Percentiles rank a stretch among this genome's conserved stretches.
Evolutionary conservation across 2,113 vertebrate genomes (phyloP).

Genomic region (Diadophis punctatus): DNA sequence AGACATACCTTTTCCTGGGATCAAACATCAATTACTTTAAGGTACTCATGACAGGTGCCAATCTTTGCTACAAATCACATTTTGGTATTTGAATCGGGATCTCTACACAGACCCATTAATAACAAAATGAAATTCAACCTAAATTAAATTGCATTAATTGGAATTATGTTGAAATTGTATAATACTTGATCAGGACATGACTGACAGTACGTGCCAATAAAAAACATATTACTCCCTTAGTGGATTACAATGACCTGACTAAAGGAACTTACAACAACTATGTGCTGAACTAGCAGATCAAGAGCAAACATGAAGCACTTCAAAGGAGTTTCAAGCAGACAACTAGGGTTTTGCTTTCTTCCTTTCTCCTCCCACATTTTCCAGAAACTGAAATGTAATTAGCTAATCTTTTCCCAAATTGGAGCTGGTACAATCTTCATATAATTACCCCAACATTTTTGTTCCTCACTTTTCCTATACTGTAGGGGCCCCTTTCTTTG

Average conservation of each 20-base stretch:
- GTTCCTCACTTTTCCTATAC: rapidly evolving
- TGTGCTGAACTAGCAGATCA: constrained; percentile 5
- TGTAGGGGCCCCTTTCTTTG: background rate
- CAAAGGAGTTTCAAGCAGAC: background rate
- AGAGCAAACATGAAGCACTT: constrained; percentile 23
- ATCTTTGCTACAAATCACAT: background rate
- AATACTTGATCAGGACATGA: background rate
- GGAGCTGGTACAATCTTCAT: background rate
- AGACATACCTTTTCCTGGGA: background rate
- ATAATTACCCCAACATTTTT: background rate
- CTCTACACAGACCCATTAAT: background rate
- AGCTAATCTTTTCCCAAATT: constrained; percentile 9
- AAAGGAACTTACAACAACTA: background rate
- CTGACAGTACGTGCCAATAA: background rate
- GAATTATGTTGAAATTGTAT: background rate
- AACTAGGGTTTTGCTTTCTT: background rate
- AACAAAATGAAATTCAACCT: background rate
- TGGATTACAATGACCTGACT: background rate
- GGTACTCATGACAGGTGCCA: background rate
- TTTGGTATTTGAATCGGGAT: background rate
- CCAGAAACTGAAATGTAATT: background rate
- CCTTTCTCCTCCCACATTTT: background rate
- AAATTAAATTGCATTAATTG: background rate
- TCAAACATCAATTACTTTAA: background rate
- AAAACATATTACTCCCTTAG: background rate